Percentiles rank a stretch among this genome's conserved stretches.
These are phyloP conservation scores for Oreonectes daqikongensis DNA, from an alignment of 2,797 vertebrate species.

Conservation along the genomic window DNA sequence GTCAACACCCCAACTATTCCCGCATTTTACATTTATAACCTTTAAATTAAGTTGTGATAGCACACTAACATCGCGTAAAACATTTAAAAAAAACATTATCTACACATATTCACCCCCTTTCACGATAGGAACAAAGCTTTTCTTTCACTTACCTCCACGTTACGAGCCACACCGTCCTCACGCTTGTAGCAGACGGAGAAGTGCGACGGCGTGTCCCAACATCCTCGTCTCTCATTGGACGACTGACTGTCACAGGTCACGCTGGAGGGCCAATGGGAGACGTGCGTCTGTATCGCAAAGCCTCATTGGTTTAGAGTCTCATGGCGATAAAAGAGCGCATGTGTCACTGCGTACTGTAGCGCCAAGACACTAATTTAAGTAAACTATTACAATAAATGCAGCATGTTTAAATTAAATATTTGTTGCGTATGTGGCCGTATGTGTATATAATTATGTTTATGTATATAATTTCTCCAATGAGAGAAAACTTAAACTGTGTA, in stretches of 20 bases:
- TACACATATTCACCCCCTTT: too few relatives aligned
- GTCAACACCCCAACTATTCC: constrained; percentile 23
- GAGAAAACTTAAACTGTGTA: too few relatives aligned
- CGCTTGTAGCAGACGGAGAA: constrained; percentile 47
- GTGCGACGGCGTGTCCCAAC: constrained; percentile 31
- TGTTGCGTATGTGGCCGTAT: neutral
- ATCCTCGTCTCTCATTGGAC: constrained; percentile 51
- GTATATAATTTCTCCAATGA: too few relatives aligned
- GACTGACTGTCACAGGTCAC: neutral
- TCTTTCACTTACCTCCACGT: constrained; percentile 49
- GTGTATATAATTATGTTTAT: too few relatives aligned
- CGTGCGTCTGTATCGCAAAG: neutral
- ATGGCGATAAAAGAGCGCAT: neutral
- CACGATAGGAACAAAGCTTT: neutral
- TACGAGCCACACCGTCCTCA: constrained; percentile 46
- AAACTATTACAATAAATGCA: neutral
- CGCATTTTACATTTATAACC: too few relatives aligned
- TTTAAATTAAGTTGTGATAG: neutral
- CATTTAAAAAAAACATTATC: neutral
- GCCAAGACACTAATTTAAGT: neutral
- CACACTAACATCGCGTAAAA: neutral
- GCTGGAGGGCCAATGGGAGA: constrained; percentile 19
- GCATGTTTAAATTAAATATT: too few relatives aligned
- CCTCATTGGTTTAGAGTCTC: constrained; percentile 31
- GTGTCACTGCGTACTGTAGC: neutral